Evolutionary conservation across 2,888 invertebrate genomes (phyloP), one percentile per base, ranked within the genome.

Genomic region (Campoplex capitator): DNA sequence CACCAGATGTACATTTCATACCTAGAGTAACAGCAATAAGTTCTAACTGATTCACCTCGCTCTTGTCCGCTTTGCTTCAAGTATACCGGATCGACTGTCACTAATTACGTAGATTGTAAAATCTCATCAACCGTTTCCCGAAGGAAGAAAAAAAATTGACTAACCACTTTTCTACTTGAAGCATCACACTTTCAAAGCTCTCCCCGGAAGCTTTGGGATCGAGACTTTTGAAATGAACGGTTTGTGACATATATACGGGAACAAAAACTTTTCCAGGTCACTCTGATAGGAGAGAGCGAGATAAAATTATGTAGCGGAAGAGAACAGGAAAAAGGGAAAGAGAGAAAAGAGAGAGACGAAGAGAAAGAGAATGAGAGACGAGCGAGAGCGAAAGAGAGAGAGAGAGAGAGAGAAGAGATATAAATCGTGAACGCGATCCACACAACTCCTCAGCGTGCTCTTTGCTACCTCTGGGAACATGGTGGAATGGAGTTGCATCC

Each of bases 191-290:
- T 62, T 32, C n/a, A n/a, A n/a, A 38, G 38, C 38, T 38, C 13
- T 58, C 58, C 28, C 13, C 28, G 16, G 4, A 32, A 28, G 2
- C 13, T 32, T 7, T 1, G 16, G 32, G 32, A 32, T 32, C 32
- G 32, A 32, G 4, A 13, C 16, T 58, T 62, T 62, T 62, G 62
- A 32, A 62, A 32, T 32, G 28, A 51, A 32, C 62, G 38, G 28
- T 56, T 28, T 18, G 38, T 45, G 56, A 45, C 58, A 28, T 79
- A 48, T 80, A 51, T 80, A 16, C 18, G 35, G 35, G 68, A 28
- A 71, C 67, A 42, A 78, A 86, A 86, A 86, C 81, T 84, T 86
- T 77, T 77, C 74, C 77, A 58, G 86, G 81, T 81, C 77, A 68
- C 42, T 23, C 74, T 42, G 74, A 74, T 54, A 58, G 51, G 51